A percentile compares a stretch with the other conserved stretches of the same genome.
These are phyloP conservation scores for Drepana falcataria DNA, from an alignment of 2,888 invertebrate genomes.

Conservation along the genomic window DNA sequence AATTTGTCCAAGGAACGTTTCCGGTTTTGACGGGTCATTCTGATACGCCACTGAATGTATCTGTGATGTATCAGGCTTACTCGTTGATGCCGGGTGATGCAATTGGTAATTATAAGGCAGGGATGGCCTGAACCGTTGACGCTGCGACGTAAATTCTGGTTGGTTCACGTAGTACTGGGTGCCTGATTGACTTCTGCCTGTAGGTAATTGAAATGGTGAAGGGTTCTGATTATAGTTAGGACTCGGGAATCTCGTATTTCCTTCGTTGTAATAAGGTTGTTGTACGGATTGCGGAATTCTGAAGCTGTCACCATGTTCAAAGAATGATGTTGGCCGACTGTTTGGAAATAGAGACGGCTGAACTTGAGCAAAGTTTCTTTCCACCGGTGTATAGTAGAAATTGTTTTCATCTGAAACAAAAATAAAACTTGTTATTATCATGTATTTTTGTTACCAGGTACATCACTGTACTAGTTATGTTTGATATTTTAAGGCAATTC, in stretches of 20 bases:
- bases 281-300: constrained; percentile 51
- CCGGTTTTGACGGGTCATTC: constrained; percentile 79
- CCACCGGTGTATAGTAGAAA: constrained; percentile 69
- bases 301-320: constrained; percentile 58
- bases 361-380: constrained; percentile 75
- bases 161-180: constrained; percentile 69
- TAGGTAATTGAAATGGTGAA: constrained; percentile 69
- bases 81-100: constrained; percentile 69
- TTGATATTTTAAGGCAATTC: too few relatives aligned
- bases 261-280: constrained; percentile 57
- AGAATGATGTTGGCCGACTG: constrained; percentile 56
- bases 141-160: constrained; percentile 60
- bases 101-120: constrained; percentile 67
- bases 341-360: constrained; percentile 68
- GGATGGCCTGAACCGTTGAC: constrained; percentile 62
- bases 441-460: not conserved
- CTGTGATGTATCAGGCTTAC: constrained; percentile 76
- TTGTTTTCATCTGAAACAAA: constrained; percentile 70
- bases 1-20: constrained; percentile 81
- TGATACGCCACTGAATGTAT: constrained; percentile 78
- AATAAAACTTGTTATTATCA: constrained; percentile 7
- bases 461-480: not conserved
- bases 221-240: constrained; percentile 73
- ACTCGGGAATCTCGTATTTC: constrained; percentile 60
- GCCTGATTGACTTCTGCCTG: constrained; percentile 69